Percentiles rank a stretch among this genome's conserved stretches.
phyloP scores from a whole-genome alignment of 2,113 vertebrate genomes.

The Hippopotamus amphibius region DNA sequence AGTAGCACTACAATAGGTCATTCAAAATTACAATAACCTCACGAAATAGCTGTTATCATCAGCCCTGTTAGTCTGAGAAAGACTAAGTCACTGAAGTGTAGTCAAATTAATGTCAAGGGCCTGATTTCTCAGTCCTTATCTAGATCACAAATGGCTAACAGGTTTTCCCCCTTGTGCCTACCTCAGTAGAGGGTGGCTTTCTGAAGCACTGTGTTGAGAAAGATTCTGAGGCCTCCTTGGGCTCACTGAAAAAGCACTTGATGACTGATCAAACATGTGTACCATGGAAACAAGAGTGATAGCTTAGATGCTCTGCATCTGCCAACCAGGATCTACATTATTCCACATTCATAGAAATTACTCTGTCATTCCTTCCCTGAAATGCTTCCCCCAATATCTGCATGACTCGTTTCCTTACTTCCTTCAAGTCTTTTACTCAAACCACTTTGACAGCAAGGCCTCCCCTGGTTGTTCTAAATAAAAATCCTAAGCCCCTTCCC shows the following conservation, averaged over 20 bases:
- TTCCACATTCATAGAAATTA: not conserved
- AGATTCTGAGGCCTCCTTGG: not conserved
- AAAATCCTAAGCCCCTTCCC: not conserved
- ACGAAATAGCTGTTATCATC: not conserved
- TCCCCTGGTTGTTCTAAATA: not conserved
- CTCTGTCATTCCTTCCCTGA: not conserved
- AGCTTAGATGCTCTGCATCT: not conserved
- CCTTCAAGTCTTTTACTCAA: constrained; percentile 27
- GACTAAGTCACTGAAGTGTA: not conserved
- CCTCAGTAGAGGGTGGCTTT: not conserved
- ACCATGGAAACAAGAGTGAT: not conserved
- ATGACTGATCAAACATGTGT: not conserved
- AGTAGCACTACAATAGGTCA: not conserved
- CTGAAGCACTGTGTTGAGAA: not conserved
- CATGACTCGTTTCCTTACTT: not conserved
- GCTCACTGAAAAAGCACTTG: not conserved
- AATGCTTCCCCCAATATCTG: not conserved
- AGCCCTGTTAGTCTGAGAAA: not conserved
- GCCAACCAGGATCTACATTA: not conserved
- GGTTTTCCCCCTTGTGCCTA: not conserved
- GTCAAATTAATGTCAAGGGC: not conserved
- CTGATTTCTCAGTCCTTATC: not conserved
- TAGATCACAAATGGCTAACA: not conserved
- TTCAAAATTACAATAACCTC: not conserved
- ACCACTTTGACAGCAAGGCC: not conserved